Evolutionary conservation across 2,113 vertebrate species (phyloP), one percentile per base, ranked within the genome.

Genomic region (Chlorodrepanis virens): DNA sequence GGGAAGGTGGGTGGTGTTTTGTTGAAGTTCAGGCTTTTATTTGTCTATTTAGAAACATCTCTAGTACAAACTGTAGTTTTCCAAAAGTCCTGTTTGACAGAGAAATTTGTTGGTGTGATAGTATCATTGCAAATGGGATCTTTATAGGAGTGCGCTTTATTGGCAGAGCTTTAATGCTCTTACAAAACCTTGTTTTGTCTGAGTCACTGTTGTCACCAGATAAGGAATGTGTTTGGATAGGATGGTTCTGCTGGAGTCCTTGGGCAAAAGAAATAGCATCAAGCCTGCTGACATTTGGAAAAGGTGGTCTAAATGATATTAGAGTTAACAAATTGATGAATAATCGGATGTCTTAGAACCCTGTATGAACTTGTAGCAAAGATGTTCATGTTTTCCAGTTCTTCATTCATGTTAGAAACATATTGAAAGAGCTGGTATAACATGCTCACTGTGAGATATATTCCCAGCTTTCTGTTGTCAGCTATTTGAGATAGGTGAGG

Each of bases 161-260:
- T 92, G 94, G 42, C 40, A 39, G 35, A 86, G 49, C 67, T 93
- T 79, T 75, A 86, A 47, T 53, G 75, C 63, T 86, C 56, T 93
- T 93, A 63, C 72, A 93, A 91, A 76, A 91, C 68, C 61, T 84
- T 92, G 39, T 60, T 97, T 96, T 96, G 94, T 94, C 97, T 97
- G 96, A 97, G 95, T 97, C 96, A 97, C 71, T 88, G 86, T 95
- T 96, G 91, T 96, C 68, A 77, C 69, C 21, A 11, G 53, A 76
- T 89, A 21, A 83, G 83, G 96, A 94, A 76, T 94, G 91, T 80
- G 54, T 93, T 94, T 93, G 83, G 87, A 88, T 93, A 69, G 85
- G 64, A 89, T 69, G 25, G 1, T 87, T 96, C 57, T 45, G 69
- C 84, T 88, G 54, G 39, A 92, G 78, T 76, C 83, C 89, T 89